Conservation (phyloP, 2,113 vertebrate genomes). For the Panthera tigris region DNA sequence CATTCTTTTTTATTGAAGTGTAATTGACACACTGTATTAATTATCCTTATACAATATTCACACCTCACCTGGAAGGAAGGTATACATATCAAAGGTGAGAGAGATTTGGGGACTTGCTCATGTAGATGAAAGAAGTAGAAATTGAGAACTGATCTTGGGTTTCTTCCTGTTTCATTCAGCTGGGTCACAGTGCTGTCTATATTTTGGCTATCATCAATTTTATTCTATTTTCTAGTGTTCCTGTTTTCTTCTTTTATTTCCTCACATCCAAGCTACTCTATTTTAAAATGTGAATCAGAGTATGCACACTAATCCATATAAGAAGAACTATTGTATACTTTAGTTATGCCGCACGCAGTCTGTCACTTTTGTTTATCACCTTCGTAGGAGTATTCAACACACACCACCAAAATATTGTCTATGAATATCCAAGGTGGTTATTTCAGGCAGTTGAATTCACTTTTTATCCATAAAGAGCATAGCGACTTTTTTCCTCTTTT, state of each 20-base stretch:
- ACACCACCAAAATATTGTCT: not conserved
- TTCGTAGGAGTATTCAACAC: not conserved
- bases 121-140: not conserved
- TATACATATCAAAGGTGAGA: not conserved
- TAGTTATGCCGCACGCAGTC: not conserved
- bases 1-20: not conserved
- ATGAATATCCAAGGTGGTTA: not conserved
- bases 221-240: not conserved
- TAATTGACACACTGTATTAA: not conserved
- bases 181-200: not conserved
- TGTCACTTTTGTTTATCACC: not conserved
- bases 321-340: not conserved
- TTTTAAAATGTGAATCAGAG: constrained; percentile 25
- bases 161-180: not conserved
- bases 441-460: not conserved
- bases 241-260: not conserved
- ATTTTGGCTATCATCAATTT: not conserved
- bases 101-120: not conserved
- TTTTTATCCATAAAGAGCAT: not conserved
- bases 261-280: not conserved
- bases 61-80: not conserved
- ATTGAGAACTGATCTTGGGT: not conserved
- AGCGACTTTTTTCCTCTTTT: not conserved
- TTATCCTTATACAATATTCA: not conserved
- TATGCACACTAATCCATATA: not conserved